Percentiles rank a stretch among this genome's conserved stretches.
These are phyloP conservation scores for Drosophila quinaria DNA, from an alignment of 2,888 invertebrate genomes.

Conservation along the genomic window DNA sequence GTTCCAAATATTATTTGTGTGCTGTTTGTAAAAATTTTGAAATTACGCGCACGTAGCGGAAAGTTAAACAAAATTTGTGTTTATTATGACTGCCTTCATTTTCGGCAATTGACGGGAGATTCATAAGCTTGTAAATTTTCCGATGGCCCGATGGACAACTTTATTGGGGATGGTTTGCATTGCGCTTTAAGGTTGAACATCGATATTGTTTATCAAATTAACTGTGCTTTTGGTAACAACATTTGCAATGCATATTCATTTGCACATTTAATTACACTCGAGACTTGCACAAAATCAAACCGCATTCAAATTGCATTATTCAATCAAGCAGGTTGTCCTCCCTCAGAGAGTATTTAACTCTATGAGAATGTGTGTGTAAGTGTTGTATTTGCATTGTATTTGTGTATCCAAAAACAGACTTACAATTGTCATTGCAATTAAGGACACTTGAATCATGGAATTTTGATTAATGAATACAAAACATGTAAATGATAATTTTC, in stretches of 20 bases:
- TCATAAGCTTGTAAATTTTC: slow-evolving; percentile 22
- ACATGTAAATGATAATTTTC: slow-evolving; percentile 12
- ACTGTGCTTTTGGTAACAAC: slow-evolving; percentile 39
- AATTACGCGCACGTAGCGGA: slow-evolving; percentile 63
- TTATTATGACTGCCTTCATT: slow-evolving; percentile 33
- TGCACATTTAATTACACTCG: slow-evolving; percentile 72
- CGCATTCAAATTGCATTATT: slow-evolving; percentile 74
- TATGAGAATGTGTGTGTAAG: neutral
- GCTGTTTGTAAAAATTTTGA: slow-evolving; percentile 35
- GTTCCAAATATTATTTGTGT: slow-evolving; percentile 46
- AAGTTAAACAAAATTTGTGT: slow-evolving; percentile 34
- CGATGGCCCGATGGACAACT: neutral
- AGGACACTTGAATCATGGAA: slow-evolving; percentile 33
- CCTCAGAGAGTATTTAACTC: slow-evolving; percentile 18
- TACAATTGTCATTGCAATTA: slow-evolving; percentile 62
- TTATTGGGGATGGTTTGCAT: slow-evolving; percentile 7
- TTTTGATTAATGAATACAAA: slow-evolving; percentile 60
- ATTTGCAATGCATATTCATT: slow-evolving; percentile 50
- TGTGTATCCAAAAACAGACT: slow-evolving; percentile 28
- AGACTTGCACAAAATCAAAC: slow-evolving; percentile 72
- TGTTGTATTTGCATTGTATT: neutral
- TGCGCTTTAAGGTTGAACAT: slow-evolving; percentile 22
- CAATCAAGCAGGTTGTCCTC: slow-evolving; percentile 56
- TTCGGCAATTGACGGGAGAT: slow-evolving; percentile 7
- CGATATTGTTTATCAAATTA: slow-evolving; percentile 52